Evolutionary conservation across 1,140 invertebrate species (phyloP), one percentile per base, ranked within the genome.

Genomic region (Augochlora pura): DNA sequence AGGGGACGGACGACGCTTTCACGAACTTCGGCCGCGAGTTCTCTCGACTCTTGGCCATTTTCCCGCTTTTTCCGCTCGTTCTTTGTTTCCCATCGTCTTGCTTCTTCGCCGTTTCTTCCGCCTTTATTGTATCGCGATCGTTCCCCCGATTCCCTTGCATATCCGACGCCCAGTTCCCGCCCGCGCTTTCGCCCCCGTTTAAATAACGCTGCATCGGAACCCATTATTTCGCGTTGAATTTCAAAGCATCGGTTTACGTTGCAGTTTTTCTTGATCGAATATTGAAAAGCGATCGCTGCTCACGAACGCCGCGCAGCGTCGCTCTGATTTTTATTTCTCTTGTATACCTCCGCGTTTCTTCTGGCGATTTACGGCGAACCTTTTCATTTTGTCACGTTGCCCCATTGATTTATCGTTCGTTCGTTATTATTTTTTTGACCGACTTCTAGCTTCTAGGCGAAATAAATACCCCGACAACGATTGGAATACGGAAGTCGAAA

Each of bases 1-100:
- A 49, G 82, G 89, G 89, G 90, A 90, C 82, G 80, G 81, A 88
- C 84, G 85, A 77, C 62, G 70, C 70, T 86, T 85, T 80, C 80
- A 64, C 73, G 65, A 90, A 90, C 86, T 90, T 90, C 70, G 64
- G 62, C 76, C 76, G 76, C 65, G 77, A 87, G 74, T 14, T 46
- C 77, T 86, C 83, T 69, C 76, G 9, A 32, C 71, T 60, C 63
- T 69, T 64, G 39, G 27, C 76, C 65, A n/a, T 68, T 69, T 76
- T 52, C 72, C 67, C 49, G 52, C 32, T 74, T 60, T 67, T 46
- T 59, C 42, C n/a, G 25, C 12, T 25, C n/a, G 21, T 32, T 63
- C 60, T 64, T 54, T 57, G 14, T 62, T 42, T 32, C 64, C 1
- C 16, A 1, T 52, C 42, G 1, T 63, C 67, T 16, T 23, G 23